Percentiles rank a stretch among this genome's conserved stretches.
Evolutionary conservation across 2,888 invertebrate genomes (phyloP).

Genomic region (Catocala fraxini): DNA sequence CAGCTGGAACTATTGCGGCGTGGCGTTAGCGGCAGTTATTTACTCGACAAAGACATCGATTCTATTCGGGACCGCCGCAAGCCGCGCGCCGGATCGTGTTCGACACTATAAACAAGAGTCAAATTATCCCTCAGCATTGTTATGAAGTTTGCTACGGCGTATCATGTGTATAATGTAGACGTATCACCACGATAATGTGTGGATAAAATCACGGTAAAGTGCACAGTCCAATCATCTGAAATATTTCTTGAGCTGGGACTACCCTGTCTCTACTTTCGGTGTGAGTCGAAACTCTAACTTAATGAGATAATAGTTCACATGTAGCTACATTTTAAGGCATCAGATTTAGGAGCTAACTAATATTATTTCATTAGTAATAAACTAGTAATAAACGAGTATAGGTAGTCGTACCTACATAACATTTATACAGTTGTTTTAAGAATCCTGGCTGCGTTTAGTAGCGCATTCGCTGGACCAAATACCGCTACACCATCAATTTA

Average conservation of each 20-base stretch:
- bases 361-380: no score
- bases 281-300: no score
- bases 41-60: conserved; percentile 70
- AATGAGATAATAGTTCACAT: no score
- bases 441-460: no score
- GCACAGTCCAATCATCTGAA: background rate
- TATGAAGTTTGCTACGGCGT: conserved; percentile 32
- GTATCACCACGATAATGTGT: conserved; percentile 1
- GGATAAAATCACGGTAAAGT: background rate
- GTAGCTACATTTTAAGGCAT: no score
- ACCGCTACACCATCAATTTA: no score
- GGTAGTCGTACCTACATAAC: no score
- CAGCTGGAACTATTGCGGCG: conserved; percentile 68
- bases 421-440: no score
- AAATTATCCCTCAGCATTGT: conserved; percentile 43
- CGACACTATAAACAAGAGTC: conserved; percentile 50
- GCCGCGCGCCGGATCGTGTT: conserved; percentile 30
- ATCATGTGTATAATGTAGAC: conserved; percentile 10
- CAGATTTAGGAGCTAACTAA: no score
- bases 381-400: no score
- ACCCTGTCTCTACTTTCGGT: no score
- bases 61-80: conserved; percentile 45
- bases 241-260: conserved; percentile 4
- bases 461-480: no score
- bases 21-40: conserved; percentile 58